Percentiles rank a stretch among this genome's conserved stretches.
Conservation (phyloP, 2,888 invertebrate genomes). For the Rutpela maculata region DNA sequence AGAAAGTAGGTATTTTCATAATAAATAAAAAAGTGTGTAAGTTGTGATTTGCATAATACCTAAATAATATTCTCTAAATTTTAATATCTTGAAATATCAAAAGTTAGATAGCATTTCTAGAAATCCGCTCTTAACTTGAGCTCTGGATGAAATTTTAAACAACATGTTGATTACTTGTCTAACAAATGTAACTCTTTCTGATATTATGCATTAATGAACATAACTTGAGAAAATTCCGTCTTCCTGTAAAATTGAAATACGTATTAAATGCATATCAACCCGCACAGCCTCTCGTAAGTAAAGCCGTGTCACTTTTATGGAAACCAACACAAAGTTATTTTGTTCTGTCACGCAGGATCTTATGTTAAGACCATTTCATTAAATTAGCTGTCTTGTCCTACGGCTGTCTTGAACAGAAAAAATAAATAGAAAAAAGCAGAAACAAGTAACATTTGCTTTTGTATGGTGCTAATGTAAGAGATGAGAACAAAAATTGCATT, state of each 20-base stretch:
- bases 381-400: conserved; percentile 37
- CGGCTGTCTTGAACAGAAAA: conserved; percentile 10
- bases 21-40: too few species aligned
- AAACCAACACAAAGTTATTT: conserved; percentile 17
- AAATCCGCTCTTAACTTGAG: too few species aligned
- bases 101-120: too few species aligned
- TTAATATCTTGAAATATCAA: too few species aligned
- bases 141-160: too few species aligned
- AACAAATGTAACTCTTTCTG: too few species aligned
- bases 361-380: conserved; percentile 27
- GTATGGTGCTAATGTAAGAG: conserved; percentile 52
- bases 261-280: conserved; percentile 3
- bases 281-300: background rate
- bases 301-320: conserved; percentile 1
- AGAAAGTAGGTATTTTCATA: too few species aligned
- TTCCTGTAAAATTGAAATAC: background rate
- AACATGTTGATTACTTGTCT: too few species aligned
- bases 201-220: too few species aligned
- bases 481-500: conserved; percentile 57
- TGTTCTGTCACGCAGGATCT: conserved; percentile 23
- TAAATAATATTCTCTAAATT: too few species aligned
- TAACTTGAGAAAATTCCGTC: too few species aligned
- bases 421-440: conserved; percentile 40
- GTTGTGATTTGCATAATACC: too few species aligned
- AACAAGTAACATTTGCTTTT: conserved; percentile 54